Evolutionary conservation across 1,140 invertebrate genomes (phyloP).

Genomic region (Probaryconus sp.): DNA sequence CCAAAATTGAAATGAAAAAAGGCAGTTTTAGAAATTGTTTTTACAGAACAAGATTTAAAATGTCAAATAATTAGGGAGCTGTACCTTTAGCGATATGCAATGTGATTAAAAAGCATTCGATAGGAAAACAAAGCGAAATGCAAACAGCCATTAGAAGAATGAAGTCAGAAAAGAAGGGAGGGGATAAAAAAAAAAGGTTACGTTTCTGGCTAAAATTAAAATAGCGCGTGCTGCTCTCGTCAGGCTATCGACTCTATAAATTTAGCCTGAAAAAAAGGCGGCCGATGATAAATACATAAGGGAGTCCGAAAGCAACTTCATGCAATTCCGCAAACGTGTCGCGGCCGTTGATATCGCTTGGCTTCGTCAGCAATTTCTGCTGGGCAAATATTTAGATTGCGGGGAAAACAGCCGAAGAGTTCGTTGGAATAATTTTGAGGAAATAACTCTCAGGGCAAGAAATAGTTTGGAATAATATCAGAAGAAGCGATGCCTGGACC

Average conservation of each 20-base stretch:
- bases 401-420: conserved; percentile 7
- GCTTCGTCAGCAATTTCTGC: conserved; percentile 53
- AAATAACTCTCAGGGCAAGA: conserved; percentile 50
- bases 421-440: conserved; percentile 52
- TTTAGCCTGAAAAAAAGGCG: conserved; percentile 39
- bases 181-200: background rate
- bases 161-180: background rate
- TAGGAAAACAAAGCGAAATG: background rate
- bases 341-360: conserved; percentile 43
- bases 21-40: too few species aligned
- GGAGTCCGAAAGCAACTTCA: conserved; percentile 16
- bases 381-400: conserved; percentile 60
- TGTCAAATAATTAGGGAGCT: too few species aligned
- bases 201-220: conserved; percentile 45
- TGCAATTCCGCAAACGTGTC: conserved; percentile 53
- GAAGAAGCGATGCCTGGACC: conserved; percentile 38
- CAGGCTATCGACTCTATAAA: conserved; percentile 42
- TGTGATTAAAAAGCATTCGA: too few species aligned
- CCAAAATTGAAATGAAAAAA: too few species aligned
- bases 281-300: conserved; percentile 54
- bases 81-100: too few species aligned
- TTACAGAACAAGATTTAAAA: too few species aligned
- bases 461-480: conserved; percentile 57
- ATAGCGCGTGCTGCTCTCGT: conserved; percentile 27
- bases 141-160: background rate